These are phyloP conservation scores for Ostrea edulis DNA, from an alignment of 1,140 invertebrate species.

Conservation along the genomic window DNA sequence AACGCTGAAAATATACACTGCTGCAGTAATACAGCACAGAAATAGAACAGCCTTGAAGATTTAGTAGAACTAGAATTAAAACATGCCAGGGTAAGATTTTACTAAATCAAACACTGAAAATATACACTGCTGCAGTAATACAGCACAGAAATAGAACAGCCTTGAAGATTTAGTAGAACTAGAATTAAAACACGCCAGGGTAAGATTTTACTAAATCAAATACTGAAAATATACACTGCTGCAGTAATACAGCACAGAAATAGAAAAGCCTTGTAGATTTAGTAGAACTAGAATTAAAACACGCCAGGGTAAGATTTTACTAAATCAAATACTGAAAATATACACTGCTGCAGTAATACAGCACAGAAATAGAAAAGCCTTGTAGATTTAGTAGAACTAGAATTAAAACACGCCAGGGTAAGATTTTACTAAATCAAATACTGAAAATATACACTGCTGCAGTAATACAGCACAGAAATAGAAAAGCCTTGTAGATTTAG, in stretches of 20 bases:
- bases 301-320: conserved; percentile 84
- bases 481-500: conserved; percentile 97
- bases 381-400: conserved; percentile 96
- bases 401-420: conserved; percentile 95
- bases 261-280: conserved; percentile 97
- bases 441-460: no score
- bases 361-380: conserved; percentile 98
- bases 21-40: no score
- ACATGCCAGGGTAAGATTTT: conserved; percentile 86
- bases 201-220: conserved; percentile 67
- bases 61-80: conserved; percentile 98
- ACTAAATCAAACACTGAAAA: background rate
- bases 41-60: conserved; percentile 96
- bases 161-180: conserved; percentile 96
- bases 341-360: no score
- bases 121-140: no score
- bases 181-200: conserved; percentile 95
- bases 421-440: conserved; percentile 58
- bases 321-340: no score
- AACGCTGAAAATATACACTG: no score
- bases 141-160: conserved; percentile 87
- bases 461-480: no score
- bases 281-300: conserved; percentile 98
- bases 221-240: no score
- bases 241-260: no score